Conservation (phyloP, 2,888 invertebrate genomes). For the Lathronympha strigana region DNA sequence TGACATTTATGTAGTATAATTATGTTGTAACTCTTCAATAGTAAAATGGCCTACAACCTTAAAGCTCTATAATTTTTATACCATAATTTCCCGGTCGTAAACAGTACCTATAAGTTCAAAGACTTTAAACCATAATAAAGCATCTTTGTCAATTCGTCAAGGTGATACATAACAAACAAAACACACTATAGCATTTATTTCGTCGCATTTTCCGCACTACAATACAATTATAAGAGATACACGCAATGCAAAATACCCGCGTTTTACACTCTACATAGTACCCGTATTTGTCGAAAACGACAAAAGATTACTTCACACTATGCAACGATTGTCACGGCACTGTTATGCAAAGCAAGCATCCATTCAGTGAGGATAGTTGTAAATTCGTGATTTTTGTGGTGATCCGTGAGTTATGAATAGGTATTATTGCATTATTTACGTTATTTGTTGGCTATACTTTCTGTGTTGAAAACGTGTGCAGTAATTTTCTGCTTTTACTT, state of each 20-base stretch:
- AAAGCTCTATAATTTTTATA: background rate
- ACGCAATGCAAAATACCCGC: conserved; percentile 22
- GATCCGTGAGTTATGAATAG: conserved; percentile 36
- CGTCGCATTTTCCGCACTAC: conserved; percentile 27
- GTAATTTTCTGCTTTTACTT: conserved; percentile 1
- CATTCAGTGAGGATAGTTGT: conserved; percentile 45
- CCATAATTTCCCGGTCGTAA: background rate
- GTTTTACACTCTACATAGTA: conserved; percentile 19
- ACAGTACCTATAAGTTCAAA: background rate
- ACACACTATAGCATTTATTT: conserved; percentile 12
- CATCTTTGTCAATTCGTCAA: conserved; percentile 5
- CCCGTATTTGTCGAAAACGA: conserved; percentile 34
- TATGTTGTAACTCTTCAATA: too few species aligned
- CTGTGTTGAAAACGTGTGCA: background rate
- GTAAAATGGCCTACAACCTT: background rate
- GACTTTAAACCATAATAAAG: background rate
- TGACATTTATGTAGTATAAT: too few species aligned
- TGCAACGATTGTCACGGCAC: conserved; percentile 59
- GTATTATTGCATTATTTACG: conserved; percentile 8
- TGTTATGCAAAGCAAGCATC: conserved; percentile 61
- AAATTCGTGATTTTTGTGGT: conserved; percentile 50
- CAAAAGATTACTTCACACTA: conserved; percentile 55
- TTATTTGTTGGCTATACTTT: background rate
- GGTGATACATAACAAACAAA: conserved; percentile 2
- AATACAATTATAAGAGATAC: conserved; percentile 19